These are phyloP conservation scores for Caracal caracal DNA, from an alignment of 2,113 vertebrate species.

Conservation along the genomic window DNA sequence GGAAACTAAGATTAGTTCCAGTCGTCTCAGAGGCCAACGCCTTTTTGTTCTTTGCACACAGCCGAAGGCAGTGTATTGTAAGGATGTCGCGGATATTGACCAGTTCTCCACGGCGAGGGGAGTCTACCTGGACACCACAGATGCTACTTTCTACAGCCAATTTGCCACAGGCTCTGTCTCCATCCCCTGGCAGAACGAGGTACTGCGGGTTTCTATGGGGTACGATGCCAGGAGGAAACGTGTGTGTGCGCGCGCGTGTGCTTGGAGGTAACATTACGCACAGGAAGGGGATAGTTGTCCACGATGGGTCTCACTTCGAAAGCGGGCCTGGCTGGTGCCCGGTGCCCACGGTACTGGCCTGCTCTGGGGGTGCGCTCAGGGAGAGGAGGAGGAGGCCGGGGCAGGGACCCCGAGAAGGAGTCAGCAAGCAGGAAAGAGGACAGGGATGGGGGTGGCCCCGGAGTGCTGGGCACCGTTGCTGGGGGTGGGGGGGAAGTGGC, in stretches of 20 bases:
- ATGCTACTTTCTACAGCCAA: constrained; percentile 92
- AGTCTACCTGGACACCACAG: constrained; percentile 92
- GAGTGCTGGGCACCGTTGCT: too few species aligned
- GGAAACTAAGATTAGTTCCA: too few species aligned
- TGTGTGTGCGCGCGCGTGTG: rapidly evolving
- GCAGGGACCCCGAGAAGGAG: background rate
- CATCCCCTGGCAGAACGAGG: constrained; percentile 98
- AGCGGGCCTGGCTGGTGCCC: background rate
- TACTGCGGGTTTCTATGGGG: constrained; percentile 80
- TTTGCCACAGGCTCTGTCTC: constrained; percentile 95
- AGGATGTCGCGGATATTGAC: constrained; percentile 93
- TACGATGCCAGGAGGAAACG: background rate
- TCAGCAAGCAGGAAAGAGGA: background rate
- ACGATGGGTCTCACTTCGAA: background rate
- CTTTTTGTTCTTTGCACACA: constrained; percentile 66
- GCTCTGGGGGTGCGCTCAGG: background rate
- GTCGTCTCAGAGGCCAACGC: background rate
- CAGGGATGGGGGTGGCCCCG: rapidly evolving
- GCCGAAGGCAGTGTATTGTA: constrained; percentile 94
- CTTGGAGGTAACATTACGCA: background rate
- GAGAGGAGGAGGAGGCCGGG: background rate
- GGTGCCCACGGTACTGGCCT: background rate
- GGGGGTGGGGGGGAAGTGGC: rapidly evolving
- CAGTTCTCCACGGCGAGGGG: constrained; percentile 95
- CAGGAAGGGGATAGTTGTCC: background rate